Evolutionary conservation across 2,888 invertebrate genomes (phyloP).

Genomic region (Dicycla oo): DNA sequence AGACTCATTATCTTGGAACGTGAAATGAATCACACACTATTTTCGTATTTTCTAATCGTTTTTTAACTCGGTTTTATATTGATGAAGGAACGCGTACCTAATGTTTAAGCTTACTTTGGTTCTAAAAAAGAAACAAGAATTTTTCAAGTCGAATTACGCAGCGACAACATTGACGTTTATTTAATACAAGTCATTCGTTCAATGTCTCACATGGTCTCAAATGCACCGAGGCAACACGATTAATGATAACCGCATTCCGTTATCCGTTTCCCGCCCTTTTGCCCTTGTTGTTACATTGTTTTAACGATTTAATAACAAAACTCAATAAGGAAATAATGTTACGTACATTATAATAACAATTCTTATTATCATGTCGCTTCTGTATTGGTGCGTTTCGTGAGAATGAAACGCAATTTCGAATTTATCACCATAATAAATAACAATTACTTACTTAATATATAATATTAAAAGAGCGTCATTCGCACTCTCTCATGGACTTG

Average conservation of each 20-base stretch:
- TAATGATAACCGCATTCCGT: constrained; percentile 44
- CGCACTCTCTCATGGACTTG: neutral
- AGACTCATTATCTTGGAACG: constrained; percentile 5
- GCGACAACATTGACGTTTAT: constrained; percentile 15
- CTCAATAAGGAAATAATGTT: constrained; percentile 60
- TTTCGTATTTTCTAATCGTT: constrained; percentile 21
- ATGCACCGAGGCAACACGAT: constrained; percentile 26
- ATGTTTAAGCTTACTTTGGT: constrained; percentile 1
- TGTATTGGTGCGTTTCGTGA: constrained; percentile 6
- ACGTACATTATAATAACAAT: constrained; percentile 28
- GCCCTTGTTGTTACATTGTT: constrained; percentile 51
- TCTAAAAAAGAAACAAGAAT: neutral
- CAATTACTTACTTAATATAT: no score
- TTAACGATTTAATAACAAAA: constrained; percentile 40
- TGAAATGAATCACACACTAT: constrained; percentile 29
- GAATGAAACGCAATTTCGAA: constrained; percentile 14
- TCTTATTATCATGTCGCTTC: constrained; percentile 36
- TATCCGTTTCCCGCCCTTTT: constrained; percentile 57
- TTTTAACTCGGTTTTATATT: constrained; percentile 2
- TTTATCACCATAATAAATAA: constrained; percentile 10
- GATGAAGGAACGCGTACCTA: constrained; percentile 2
- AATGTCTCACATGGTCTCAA: constrained; percentile 43
- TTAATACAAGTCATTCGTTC: constrained; percentile 17
- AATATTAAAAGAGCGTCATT: constrained; percentile 23
- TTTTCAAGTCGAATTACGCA: constrained; percentile 5